Base-by-base conservation (phyloP, 2,888 invertebrate genomes). In the Alsophila aescularia region DNA sequence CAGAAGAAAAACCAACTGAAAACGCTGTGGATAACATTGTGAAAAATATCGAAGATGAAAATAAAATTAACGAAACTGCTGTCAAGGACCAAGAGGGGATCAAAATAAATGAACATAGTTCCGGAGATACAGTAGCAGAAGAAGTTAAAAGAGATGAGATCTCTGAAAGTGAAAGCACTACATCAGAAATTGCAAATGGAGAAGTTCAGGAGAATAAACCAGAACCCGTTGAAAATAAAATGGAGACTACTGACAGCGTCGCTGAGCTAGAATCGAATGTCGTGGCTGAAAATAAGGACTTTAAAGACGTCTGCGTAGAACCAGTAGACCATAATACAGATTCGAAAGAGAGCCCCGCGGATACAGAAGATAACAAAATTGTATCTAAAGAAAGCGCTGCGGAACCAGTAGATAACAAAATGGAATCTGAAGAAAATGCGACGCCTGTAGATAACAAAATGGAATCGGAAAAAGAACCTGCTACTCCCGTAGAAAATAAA, bases 21-120 rank as follows among this genome's bases (percentile, higher is more conserved):
- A 55, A 37, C n/a, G 10, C 2, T 13, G 8, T 10, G 42, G 72
- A 64, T 34, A 69, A 69, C 52, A 29, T 47, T 0, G 49, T 44
- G 34, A 64, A 73, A 51, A 70, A 67, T 36, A 40, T 47, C 29
- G 52, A 40, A 24, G 69, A 67, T 6, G 60, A 62, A 58, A 66
- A 64, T 55, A 64, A 58, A 63, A 45, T 10, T 42, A 71, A 36
- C 39, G 54, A 56, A 37, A 47, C 7, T 10, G 12, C 9, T 43
- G 43, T 29, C 21, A 15, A 27, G n/a, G 24, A 39, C 12, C 43
- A 39, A 27, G 15, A 27, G 43, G 50, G 53, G 9, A 24, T 8
- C 7, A 31, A 32, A 29, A 14, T 18, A 14, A 16, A 16, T 4
- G 37, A 36, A 5, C 27, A 9, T 5, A 29, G 2, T 15, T 21